Base-by-base conservation (phyloP, 2,113 vertebrate genomes). In the Psittacula cyanocephala region DNA sequence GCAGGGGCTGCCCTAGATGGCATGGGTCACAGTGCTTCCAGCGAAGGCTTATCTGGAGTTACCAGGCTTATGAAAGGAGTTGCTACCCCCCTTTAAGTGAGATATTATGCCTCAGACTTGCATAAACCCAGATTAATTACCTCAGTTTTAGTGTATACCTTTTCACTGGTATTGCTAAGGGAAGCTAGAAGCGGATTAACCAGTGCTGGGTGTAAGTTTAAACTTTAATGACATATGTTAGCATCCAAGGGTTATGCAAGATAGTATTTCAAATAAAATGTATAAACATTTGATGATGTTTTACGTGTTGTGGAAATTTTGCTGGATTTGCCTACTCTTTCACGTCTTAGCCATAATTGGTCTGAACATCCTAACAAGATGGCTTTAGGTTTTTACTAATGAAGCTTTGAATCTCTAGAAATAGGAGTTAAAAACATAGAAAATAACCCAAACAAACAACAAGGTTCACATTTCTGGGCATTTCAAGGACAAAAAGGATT, bases 401-500 rank as follows among this genome's bases (percentile, higher is more conserved):
- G n/a, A 91, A 59, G 10, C 70, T 75, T 17, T 75, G 77, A 81
- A 59, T 55, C 35, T 68, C 25, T 71, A 79, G 24, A 91, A 92
- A 91, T 6, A 69, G 13, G 11, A 75, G 44, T 39, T 81, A 78
- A 94, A 75, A 49, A 44, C 28, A 27, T 18, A 31, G 27, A 0
- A 24, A 53, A 92, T 59, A 83, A 9, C 10, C 33, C 14, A 71
- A 25, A 33, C 43, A 85, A 90, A 81, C 18, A 53, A 24, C 14
- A 78, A 64, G 23, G 29, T 57, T 77, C 52, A 63, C 14, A 17
- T 68, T 79, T 46, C 79, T 8, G 17, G 15, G 17, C 33, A 35
- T 81, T 93, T 91, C 65, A 91, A 81, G 44, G 47, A 72, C 78
- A 79, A 80, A 93, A 91, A 60, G 44, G 35, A 79, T 95, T 94